Evolutionary conservation across 2,113 vertebrate genomes (phyloP).

Genomic region (Neofelis nebulosa): DNA sequence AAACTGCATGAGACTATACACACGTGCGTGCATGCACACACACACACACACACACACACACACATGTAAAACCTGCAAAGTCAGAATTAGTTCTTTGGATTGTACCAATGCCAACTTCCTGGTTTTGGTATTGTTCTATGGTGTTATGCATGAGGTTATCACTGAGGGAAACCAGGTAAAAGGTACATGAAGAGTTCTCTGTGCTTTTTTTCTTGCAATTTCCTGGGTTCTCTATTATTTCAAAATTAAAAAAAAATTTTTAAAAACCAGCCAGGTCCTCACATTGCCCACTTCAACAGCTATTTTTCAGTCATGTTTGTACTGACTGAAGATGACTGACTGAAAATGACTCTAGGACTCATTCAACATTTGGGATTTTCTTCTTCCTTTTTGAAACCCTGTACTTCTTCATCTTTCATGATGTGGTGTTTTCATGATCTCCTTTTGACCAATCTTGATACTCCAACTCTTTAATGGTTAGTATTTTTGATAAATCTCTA

Average conservation of each 20-base stretch:
- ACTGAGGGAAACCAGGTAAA: neutral
- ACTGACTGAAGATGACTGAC: too few species aligned
- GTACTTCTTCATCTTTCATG: neutral
- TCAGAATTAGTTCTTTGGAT: neutral
- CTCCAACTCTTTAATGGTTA: neutral
- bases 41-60: neutral
- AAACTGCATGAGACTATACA: neutral
- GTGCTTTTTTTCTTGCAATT: neutral
- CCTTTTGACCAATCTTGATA: neutral
- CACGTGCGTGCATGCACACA: rapidly evolving
- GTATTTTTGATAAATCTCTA: neutral
- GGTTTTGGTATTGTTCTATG: neutral
- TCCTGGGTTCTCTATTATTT: neutral
- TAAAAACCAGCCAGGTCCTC: neutral
- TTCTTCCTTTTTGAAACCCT: neutral
- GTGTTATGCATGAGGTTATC: neutral
- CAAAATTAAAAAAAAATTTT: neutral
- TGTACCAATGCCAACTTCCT: neutral
- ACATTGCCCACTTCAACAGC: neutral
- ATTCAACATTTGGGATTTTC: neutral
- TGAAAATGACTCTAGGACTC: neutral
- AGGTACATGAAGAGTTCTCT: too few species aligned
- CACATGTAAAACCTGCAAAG: neutral
- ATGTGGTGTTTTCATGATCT: neutral
- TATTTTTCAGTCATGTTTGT: neutral